These are phyloP conservation scores for Gouania willdenowi DNA, from an alignment of 2,797 vertebrate species.

Conservation along the genomic window DNA sequence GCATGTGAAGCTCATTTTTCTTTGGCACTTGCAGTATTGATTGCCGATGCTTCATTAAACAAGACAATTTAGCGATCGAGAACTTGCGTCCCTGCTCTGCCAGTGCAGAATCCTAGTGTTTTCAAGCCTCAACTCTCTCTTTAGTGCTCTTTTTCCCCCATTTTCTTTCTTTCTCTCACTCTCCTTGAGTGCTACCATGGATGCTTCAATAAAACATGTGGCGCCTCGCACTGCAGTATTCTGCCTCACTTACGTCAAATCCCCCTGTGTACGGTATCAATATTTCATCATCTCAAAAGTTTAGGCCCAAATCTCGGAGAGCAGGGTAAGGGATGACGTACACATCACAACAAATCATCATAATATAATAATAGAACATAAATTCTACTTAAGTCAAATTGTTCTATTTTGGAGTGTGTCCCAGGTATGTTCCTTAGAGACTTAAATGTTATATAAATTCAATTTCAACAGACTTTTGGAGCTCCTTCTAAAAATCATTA, in stretches of 20 bases:
- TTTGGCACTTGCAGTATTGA: conserved; percentile 37
- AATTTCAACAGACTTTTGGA: not conserved
- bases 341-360: conserved; percentile 35
- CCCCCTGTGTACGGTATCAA: conserved; percentile 65
- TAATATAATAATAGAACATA: conserved; percentile 10
- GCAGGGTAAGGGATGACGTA: conserved; percentile 8
- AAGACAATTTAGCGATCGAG: conserved; percentile 36
- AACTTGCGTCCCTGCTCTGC: conserved; percentile 20
- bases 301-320: conserved; percentile 56
- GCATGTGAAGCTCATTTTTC: conserved; percentile 43
- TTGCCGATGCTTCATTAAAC: conserved; percentile 51
- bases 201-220: conserved; percentile 76
- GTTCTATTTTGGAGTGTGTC: too few species aligned
- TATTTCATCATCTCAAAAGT: conserved; percentile 68
- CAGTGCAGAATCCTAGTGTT: conserved; percentile 15
- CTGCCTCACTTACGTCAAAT: conserved; percentile 63
- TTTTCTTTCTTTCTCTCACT: conserved; percentile 36
- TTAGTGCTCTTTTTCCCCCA: conserved; percentile 17
- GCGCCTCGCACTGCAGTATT: conserved; percentile 62
- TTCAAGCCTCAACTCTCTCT: conserved; percentile 24
- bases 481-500: too few species aligned
- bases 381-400: not conserved
- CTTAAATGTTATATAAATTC: not conserved
- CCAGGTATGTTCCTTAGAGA: not conserved
- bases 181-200: conserved; percentile 58